These are phyloP conservation scores for Coregonus sp. DNA, from an alignment of 2,797 vertebrate species.

Conservation along the genomic window DNA sequence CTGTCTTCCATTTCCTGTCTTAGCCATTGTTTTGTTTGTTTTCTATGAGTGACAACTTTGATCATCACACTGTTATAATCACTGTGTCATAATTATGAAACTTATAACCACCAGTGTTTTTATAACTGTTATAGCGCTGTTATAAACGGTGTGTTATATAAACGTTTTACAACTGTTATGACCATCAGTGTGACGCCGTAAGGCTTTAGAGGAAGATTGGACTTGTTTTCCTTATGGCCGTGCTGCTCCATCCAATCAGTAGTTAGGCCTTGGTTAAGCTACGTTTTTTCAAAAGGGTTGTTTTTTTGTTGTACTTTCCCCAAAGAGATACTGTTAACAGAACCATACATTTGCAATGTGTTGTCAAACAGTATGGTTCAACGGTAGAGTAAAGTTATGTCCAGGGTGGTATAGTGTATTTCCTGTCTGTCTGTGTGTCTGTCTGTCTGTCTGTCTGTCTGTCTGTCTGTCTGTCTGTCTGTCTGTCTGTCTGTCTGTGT, in stretches of 20 bases:
- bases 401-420: not conserved
- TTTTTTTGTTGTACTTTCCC: not conserved
- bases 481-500: not conserved
- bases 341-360: not conserved
- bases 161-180: no score
- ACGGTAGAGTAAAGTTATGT: not conserved
- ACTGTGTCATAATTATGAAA: no score
- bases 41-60: not conserved
- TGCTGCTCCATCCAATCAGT: not conserved
- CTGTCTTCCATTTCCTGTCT: not conserved
- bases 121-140: no score
- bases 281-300: not conserved
- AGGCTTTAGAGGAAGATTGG: not conserved
- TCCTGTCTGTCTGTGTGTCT: not conserved
- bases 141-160: not conserved
- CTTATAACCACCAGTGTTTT: no score
- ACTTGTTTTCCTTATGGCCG: not conserved
- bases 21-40: not conserved
- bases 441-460: not conserved
- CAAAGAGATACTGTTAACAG: not conserved
- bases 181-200: not conserved
- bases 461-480: not conserved
- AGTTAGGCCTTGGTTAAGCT: not conserved
- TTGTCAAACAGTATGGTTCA: not conserved
- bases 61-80: not conserved